Base-by-base conservation (phyloP, 2,797 vertebrate species). In the Sternotherus odoratus region DNA sequence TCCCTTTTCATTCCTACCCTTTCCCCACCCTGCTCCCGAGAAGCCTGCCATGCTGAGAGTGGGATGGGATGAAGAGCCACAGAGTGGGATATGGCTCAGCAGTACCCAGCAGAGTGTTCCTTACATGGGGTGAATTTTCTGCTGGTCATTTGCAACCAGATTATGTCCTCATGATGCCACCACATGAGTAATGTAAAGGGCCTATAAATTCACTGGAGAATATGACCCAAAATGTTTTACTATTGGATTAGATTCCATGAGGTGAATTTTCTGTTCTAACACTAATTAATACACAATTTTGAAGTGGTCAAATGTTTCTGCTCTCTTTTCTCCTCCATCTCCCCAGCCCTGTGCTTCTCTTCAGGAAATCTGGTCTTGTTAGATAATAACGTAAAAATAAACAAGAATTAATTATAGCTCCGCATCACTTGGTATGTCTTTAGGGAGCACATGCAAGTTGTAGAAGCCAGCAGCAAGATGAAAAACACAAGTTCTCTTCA, bases 401-500 rank as follows among this genome's bases (percentile, higher is more conserved):
- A 72, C 87, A 75, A 21, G 79, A 12, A 33, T 80, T 57, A 66
- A 3, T 57, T 78, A 46, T 7, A 82, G 5, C 28, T n/a, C 36
- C 60, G n/a, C 54, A 66, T 89, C 15, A 72, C 57, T 26, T 54
- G 49, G 30, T 43, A 89, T 69, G 3, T 0, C 24, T 87, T 89
- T 91, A 80, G 3, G 36, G 26, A 83, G 83, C 87, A 85, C 93
- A 77, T 13, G 49, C 1, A 72, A 82, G 11, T 43, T 89, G 82
- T 81, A 12, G 30, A 43, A 15, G 28, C 24, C 72, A 89, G 43
- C 17, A 79, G 46, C 36, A 30, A 77, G 85, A 90, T 69, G 30
- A 82, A 94, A 84, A 93, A 33, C 66, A 91, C 19, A 83, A 84
- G 6, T 1, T 91, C 30, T 54, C 26, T 85, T 94, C 39, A 92